Evolutionary conservation across 2,797 vertebrate genomes (phyloP).

Genomic region (Halcyon leucocephala): DNA sequence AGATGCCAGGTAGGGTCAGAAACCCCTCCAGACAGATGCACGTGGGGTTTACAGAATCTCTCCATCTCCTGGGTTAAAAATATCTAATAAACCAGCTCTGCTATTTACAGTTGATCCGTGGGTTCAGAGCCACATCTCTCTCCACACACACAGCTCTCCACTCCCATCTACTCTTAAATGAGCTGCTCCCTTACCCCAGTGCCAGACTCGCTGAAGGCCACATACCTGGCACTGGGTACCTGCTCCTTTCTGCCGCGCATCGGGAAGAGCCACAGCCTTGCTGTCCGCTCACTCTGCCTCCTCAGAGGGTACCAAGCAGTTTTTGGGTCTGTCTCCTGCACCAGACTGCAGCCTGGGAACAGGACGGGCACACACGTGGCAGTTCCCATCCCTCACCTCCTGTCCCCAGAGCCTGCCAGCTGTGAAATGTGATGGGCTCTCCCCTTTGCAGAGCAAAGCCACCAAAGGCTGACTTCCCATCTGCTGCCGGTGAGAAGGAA

Average conservation of each 20-base stretch:
- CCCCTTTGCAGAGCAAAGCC: accelerated
- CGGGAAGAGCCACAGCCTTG: neutral
- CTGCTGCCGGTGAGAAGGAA: neutral
- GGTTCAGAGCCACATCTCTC: neutral
- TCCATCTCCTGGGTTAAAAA: neutral
- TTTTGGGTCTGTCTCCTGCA: accelerated
- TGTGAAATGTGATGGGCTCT: accelerated
- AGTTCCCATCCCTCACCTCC: neutral
- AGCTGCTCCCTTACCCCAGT: neutral
- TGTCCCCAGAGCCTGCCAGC: neutral
- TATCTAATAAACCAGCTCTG: neutral
- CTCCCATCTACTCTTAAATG: accelerated
- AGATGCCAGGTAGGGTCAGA: neutral
- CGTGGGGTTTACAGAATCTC: neutral
- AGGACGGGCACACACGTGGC: accelerated
- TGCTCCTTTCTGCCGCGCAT: neutral
- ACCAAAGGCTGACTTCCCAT: accelerated
- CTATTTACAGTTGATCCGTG: neutral
- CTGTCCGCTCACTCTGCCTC: accelerated
- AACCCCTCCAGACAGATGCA: neutral
- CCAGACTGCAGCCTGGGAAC: neutral
- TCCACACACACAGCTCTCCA: accelerated
- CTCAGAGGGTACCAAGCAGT: neutral
- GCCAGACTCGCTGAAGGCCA: accelerated
- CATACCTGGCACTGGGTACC: neutral